Evolutionary conservation across 1,140 invertebrate species (phyloP), one percentile per base, ranked within the genome.

Genomic region (Calephelis virginiensis): DNA sequence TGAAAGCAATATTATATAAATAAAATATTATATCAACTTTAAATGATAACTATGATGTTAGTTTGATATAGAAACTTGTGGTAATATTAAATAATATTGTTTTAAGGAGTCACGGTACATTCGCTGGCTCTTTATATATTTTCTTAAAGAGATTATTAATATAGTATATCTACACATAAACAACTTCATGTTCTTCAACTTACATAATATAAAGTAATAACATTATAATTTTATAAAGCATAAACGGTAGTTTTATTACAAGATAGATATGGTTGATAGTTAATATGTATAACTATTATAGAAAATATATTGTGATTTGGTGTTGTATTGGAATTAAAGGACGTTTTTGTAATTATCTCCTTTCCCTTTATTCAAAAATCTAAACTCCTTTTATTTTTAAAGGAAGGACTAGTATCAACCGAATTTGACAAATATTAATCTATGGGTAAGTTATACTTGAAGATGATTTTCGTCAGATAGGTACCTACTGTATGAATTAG

Each of bases 281-380:
- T 83, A 83, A 82, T 82, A 85, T 90, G 87, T 90, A 86, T 76
- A 82, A 89, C 68, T 84, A 86, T 85, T 85, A 89, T 89, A 90
- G 86, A 86, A 89, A 89, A 90, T 90, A 90, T 89, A 89, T 89
- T 90, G 87, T 90, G 87, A 90, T 90, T 89, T 85, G 87, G 80
- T 90, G 87, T 89, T 90, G 87, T 90, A 90, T 87, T 86, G 87
- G 87, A 90, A 90, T 90, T 89, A 90, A 90, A 90, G 67, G 80
- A 90, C 69, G 86, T 90, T 86, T 90, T 90, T 89, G 67, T 88
- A 89, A 84, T 85, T 79, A 66, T 65, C 63, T 75, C 83, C 87
- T 85, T 89, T 86, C 85, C 83, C 87, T 85, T 85, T 56, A 53
- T 64, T 64, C 49, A 50, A 40, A 14, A 40, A 49, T 64, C 50